These are phyloP conservation scores for Drosophila setifemur DNA, from an alignment of 1,140 invertebrate genomes.

Conservation along the genomic window DNA sequence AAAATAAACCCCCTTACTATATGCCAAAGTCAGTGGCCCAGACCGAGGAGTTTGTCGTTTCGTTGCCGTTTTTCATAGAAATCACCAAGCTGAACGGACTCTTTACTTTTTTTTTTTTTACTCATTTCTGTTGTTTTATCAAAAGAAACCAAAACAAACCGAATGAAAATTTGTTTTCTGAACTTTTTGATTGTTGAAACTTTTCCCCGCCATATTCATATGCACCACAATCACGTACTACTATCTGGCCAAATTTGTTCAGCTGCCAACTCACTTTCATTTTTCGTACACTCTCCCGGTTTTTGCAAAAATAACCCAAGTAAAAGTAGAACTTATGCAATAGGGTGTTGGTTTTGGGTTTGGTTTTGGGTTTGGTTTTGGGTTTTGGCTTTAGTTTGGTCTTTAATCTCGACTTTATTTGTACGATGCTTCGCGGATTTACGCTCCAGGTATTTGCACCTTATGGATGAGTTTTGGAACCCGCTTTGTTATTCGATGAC, in stretches of 20 bases:
- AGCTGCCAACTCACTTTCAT: constrained; percentile 64
- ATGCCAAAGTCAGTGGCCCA: constrained; percentile 58
- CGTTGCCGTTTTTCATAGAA: constrained; percentile 61
- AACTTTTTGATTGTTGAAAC: constrained; percentile 59
- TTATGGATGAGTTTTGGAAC: constrained; percentile 41
- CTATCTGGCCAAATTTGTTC: constrained; percentile 52
- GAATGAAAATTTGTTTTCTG: constrained; percentile 71
- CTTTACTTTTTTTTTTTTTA: constrained; percentile 30
- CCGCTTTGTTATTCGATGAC: constrained; percentile 29
- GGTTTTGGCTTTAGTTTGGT: constrained; percentile 10
- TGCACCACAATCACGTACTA: constrained; percentile 16
- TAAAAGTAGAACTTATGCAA: no score
- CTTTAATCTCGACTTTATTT: constrained; percentile 46
- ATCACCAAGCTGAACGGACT: constrained; percentile 71
- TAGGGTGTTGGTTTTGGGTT: constrained; percentile 6
- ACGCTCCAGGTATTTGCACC: constrained; percentile 70
- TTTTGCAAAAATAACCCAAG: constrained; percentile 53
- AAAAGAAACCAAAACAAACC: constrained; percentile 66
- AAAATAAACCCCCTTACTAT: constrained; percentile 20
- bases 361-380: no score
- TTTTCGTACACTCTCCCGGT: constrained; percentile 36
- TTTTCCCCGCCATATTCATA: constrained; percentile 36
- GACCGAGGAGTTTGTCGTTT: constrained; percentile 64
- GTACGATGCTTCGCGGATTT: constrained; percentile 62
- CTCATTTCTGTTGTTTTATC: constrained; percentile 31